Evolutionary conservation across 2,113 vertebrate species (phyloP).

Genomic region (Chaetops frenatus): DNA sequence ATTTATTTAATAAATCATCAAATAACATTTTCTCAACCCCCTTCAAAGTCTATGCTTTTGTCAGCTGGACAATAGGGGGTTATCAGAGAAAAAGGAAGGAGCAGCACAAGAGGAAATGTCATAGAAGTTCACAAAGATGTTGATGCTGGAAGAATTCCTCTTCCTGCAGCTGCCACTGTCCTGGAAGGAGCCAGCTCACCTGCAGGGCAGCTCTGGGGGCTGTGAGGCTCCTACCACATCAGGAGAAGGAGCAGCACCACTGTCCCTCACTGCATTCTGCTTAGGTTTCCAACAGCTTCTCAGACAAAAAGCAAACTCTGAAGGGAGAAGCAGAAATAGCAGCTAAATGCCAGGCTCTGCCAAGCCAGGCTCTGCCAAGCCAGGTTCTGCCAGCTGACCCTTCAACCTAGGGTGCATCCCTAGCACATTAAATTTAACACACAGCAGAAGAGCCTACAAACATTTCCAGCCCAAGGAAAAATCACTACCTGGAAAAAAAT

Average conservation of each 20-base stretch:
- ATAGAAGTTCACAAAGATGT: background rate
- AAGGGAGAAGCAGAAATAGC: background rate
- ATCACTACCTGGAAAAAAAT: background rate
- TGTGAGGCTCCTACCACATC: background rate
- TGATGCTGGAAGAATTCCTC: background rate
- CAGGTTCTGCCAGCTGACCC: background rate
- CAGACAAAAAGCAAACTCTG: background rate
- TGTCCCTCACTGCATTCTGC: background rate
- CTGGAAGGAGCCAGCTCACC: background rate
- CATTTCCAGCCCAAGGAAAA: background rate
- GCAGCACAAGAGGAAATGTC: background rate
- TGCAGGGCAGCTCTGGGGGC: background rate
- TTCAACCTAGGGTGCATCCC: background rate
- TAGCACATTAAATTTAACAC: background rate
- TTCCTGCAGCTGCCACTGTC: background rate
- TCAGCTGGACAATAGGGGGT: background rate
- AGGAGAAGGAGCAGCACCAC: background rate
- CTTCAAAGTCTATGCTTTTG: background rate
- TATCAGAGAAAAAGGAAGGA: background rate
- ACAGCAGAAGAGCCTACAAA: background rate
- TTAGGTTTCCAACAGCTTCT: background rate
- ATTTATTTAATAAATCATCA: background rate
- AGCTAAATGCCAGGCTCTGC: background rate
- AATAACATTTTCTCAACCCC: background rate
- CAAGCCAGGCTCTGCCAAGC: background rate